A percentile compares a stretch with the other conserved stretches of the same genome.
Conservation (phyloP, 1,140 invertebrate species). For the Zeugodacus cucurbitae region DNA sequence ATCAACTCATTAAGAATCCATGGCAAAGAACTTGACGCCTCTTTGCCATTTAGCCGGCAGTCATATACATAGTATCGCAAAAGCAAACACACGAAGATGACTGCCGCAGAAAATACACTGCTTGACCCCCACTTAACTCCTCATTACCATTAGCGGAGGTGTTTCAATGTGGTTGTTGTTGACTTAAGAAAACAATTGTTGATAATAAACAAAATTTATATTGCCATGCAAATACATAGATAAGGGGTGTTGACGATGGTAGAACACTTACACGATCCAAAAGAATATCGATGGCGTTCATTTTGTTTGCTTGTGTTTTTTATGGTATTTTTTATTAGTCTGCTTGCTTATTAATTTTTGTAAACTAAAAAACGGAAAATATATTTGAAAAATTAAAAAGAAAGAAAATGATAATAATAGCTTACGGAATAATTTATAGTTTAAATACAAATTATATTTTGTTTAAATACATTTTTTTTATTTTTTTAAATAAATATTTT, state of each 20-base stretch:
- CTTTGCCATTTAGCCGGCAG: background rate
- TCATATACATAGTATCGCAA: background rate
- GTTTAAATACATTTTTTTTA: too few species aligned
- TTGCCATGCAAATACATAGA: background rate
- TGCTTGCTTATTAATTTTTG: background rate
- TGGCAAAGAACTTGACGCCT: background rate
- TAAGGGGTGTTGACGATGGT: background rate
- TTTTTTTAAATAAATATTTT: too few species aligned
- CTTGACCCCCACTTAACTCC: constrained; percentile 15
- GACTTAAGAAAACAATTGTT: background rate
- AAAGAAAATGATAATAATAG: too few species aligned
- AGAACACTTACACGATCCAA: constrained; percentile 62
- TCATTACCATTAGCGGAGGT: background rate
- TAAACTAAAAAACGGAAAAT: too few species aligned
- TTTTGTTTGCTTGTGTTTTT: constrained; percentile 20
- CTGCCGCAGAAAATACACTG: background rate
- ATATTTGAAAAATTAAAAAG: too few species aligned
- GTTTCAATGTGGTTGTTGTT: background rate
- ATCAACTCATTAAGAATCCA: background rate
- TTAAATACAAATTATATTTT: too few species aligned
- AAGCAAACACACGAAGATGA: background rate
- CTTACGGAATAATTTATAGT: too few species aligned
- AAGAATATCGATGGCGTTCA: constrained; percentile 59
- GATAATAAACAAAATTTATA: background rate
- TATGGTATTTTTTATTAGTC: background rate